These are phyloP conservation scores for Anguilla anguilla DNA, from an alignment of 2,797 vertebrate genomes.

Conservation along the genomic window DNA sequence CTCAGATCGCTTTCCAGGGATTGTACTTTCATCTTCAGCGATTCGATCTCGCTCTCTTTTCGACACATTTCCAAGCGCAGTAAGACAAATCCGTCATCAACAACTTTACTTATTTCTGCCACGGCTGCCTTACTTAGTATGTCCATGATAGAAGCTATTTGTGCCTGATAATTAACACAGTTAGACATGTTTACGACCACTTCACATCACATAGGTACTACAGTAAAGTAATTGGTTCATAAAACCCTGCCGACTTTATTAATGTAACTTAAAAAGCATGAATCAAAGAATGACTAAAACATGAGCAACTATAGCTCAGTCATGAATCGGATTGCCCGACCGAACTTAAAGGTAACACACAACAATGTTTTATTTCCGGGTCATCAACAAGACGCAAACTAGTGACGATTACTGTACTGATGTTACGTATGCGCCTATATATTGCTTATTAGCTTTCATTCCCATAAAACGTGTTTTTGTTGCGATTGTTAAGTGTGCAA, in stretches of 20 bases:
- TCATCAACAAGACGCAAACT: not conserved
- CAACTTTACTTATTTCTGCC: slow-evolving; percentile 70
- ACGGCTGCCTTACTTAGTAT: slow-evolving; percentile 70
- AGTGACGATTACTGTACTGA: too few relatives aligned
- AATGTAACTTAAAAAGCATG: not conserved
- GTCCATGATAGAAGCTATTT: slow-evolving; percentile 72
- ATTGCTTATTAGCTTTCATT: too few relatives aligned
- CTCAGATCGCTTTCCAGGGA: slow-evolving; percentile 62
- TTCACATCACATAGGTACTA: slow-evolving; percentile 30
- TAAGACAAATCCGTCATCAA: slow-evolving; percentile 68
- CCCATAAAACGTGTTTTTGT: too few relatives aligned
- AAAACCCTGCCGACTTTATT: not conserved
- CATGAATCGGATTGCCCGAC: not conserved
- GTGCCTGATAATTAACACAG: slow-evolving; percentile 67
- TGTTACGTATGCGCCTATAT: too few relatives aligned
- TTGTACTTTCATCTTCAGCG: slow-evolving; percentile 61
- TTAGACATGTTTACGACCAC: slow-evolving; percentile 56
- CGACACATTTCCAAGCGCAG: slow-evolving; percentile 67
- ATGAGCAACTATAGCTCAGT: not conserved
- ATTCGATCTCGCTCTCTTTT: slow-evolving; percentile 67
- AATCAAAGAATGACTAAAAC: not conserved
- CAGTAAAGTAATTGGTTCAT: not conserved
- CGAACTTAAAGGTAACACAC: not conserved
- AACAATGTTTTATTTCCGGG: not conserved
- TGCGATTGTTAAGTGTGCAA: too few relatives aligned